A percentile compares a stretch with the other conserved stretches of the same genome.
phyloP scores from a whole-genome alignment of 2,888 invertebrate species.

The Epinotia bilunana region DNA sequence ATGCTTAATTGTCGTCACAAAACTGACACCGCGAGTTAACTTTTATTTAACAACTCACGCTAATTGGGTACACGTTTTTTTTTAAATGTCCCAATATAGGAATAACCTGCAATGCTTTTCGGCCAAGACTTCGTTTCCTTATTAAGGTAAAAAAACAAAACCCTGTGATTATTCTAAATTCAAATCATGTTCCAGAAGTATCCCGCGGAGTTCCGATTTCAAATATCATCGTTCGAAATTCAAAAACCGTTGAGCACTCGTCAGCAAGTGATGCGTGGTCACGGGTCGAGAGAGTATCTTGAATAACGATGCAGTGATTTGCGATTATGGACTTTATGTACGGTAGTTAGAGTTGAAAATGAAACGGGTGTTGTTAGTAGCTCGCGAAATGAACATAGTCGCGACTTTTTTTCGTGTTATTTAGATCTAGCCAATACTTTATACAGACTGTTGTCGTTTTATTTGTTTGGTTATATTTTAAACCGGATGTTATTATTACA shows the following conservation, averaged over 20 bases:
- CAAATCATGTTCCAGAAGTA: slow-evolving; percentile 25
- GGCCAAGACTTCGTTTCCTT: not conserved
- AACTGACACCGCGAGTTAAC: no score
- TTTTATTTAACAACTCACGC: no score
- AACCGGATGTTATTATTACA: not conserved
- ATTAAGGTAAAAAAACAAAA: not conserved
- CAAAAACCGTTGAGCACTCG: slow-evolving; percentile 67
- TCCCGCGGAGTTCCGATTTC: slow-evolving; percentile 53
- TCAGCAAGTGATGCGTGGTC: slow-evolving; percentile 79
- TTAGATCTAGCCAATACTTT: slow-evolving; percentile 78
- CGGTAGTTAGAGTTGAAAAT: slow-evolving; percentile 48
- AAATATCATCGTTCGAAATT: slow-evolving; percentile 60
- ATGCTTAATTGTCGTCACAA: no score
- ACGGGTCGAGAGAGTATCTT: slow-evolving; percentile 71
- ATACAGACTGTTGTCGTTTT: slow-evolving; percentile 61
- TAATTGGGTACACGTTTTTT: no score
- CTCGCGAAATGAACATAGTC: slow-evolving; percentile 79
- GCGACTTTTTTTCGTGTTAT: slow-evolving; percentile 75
- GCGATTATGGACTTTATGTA: slow-evolving; percentile 50
- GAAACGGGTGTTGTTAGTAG: slow-evolving; percentile 49
- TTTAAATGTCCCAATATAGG: no score
- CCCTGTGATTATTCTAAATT: slow-evolving; percentile 16
- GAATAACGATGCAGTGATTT: slow-evolving; percentile 48
- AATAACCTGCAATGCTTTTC: not conserved
- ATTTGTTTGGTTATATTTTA: not conserved